Evolutionary conservation across 1,140 invertebrate species (phyloP).

Genomic region (Acromyrmex charruanus): DNA sequence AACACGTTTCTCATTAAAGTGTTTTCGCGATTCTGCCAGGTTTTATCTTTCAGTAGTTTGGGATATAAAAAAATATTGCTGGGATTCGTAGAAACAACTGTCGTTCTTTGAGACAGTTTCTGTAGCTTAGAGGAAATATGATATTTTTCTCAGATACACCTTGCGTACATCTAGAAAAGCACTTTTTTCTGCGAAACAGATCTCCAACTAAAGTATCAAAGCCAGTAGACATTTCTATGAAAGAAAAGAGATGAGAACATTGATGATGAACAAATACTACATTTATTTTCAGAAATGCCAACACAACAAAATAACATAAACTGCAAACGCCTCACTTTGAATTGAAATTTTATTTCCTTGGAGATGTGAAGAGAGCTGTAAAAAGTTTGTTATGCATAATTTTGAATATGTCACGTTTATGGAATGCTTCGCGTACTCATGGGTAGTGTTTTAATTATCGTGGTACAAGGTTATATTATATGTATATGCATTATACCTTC

Average conservation of each 20-base stretch:
- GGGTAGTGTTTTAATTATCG: constrained; percentile 46
- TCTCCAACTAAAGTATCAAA: constrained; percentile 45
- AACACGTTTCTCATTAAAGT: background rate
- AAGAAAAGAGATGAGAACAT: constrained; percentile 17
- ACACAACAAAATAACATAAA: background rate
- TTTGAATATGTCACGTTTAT: constrained; percentile 38
- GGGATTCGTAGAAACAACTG: constrained; percentile 1
- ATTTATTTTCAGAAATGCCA: constrained; percentile 25
- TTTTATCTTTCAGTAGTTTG: constrained; percentile 27
- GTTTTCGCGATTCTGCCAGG: background rate
- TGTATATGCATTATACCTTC: background rate
- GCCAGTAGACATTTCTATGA: constrained; percentile 31
- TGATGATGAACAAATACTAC: constrained; percentile 4
- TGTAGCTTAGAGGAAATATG: constrained; percentile 36
- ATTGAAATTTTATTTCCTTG: constrained; percentile 40
- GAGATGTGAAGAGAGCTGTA: background rate
- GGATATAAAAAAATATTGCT: constrained; percentile 27
- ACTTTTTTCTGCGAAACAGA: constrained; percentile 27
- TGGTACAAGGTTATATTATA: background rate
- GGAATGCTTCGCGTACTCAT: constrained; percentile 4
- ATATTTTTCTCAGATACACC: constrained; percentile 34
- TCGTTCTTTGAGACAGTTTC: constrained; percentile 34
- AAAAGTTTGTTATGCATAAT: constrained; percentile 45
- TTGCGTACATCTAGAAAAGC: constrained; percentile 22
- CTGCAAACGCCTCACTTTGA: background rate